phyloP scores from a whole-genome alignment of 2,888 invertebrate species.

The Steinernema carpocapsae region DNA sequence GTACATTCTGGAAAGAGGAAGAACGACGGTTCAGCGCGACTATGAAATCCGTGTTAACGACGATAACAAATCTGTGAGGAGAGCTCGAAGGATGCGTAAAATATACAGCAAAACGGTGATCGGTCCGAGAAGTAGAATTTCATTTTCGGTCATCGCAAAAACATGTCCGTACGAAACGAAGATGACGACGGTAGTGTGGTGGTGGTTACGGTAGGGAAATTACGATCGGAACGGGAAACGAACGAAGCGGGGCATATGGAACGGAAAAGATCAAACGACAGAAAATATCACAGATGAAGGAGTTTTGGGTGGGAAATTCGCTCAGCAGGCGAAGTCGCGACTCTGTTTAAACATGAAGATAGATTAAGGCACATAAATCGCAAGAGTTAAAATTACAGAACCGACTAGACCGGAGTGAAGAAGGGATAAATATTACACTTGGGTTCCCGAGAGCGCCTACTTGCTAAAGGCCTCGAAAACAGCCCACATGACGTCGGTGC shows the following conservation, averaged over 20 bases:
- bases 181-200: too few relatives aligned
- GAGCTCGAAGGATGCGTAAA: too few relatives aligned
- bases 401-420: constrained; percentile 11
- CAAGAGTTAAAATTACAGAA: constrained; percentile 6
- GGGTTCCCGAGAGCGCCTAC: constrained; percentile 72
- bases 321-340: neutral
- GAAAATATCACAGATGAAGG: constrained; percentile 8
- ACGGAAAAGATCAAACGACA: neutral
- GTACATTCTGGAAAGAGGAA: constrained; percentile 6
- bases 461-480: constrained; percentile 98
- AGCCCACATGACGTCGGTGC: constrained; percentile 90
- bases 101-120: too few relatives aligned
- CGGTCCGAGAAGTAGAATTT: too few relatives aligned
- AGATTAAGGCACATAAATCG: constrained; percentile 3
- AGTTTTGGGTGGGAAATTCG: neutral
- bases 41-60: too few relatives aligned
- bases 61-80: too few relatives aligned
- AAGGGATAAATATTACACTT: constrained; percentile 3
- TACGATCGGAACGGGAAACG: too few relatives aligned
- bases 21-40: too few relatives aligned
- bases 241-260: too few relatives aligned
- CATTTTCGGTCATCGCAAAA: too few relatives aligned
- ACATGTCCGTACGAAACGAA: constrained; percentile 14
- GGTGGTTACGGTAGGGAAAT: too few relatives aligned
- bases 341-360: neutral